Percentiles rank a stretch among this genome's conserved stretches.
Evolutionary conservation across 2,113 vertebrate genomes (phyloP).

Genomic region (Setophaga kirtlandii): DNA sequence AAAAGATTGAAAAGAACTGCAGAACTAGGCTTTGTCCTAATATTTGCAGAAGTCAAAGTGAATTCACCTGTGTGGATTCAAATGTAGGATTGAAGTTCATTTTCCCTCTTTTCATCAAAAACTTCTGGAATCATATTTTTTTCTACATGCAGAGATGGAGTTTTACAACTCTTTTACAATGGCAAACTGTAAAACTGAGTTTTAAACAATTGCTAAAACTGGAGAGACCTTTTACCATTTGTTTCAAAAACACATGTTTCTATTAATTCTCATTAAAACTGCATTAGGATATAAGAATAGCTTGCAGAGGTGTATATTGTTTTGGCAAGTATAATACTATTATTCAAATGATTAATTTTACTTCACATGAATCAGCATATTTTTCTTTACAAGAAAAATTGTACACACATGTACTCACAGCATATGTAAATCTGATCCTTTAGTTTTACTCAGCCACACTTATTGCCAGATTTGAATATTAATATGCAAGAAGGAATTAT

Average conservation of each 20-base stretch:
- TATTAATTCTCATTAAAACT: constrained; percentile 40
- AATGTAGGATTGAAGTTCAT: background rate
- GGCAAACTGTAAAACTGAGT: background rate
- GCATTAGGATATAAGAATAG: constrained; percentile 20
- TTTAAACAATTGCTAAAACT: constrained; percentile 50
- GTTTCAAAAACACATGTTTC: background rate
- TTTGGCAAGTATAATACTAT: background rate
- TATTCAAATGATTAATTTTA: constrained; percentile 30
- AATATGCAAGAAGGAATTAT: background rate
- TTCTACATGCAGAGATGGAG: background rate
- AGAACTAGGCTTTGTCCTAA: constrained; percentile 2
- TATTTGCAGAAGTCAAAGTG: constrained; percentile 6
- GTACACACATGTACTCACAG: background rate
- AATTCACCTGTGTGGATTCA: constrained; percentile 10
- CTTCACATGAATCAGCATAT: constrained; percentile 9
- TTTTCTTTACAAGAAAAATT: background rate
- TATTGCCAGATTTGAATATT: background rate
- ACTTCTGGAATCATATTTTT: constrained; percentile 42
- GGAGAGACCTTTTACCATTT: background rate
- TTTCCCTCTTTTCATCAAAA: constrained; percentile 18
- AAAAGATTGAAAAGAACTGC: background rate
- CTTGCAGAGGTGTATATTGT: constrained; percentile 26
- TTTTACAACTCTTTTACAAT: constrained; percentile 38
- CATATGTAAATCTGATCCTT: background rate
- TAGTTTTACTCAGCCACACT: background rate